These are phyloP conservation scores for Cephalopholis sonnerati DNA, from an alignment of 2,113 vertebrate genomes.

Conservation along the genomic window DNA sequence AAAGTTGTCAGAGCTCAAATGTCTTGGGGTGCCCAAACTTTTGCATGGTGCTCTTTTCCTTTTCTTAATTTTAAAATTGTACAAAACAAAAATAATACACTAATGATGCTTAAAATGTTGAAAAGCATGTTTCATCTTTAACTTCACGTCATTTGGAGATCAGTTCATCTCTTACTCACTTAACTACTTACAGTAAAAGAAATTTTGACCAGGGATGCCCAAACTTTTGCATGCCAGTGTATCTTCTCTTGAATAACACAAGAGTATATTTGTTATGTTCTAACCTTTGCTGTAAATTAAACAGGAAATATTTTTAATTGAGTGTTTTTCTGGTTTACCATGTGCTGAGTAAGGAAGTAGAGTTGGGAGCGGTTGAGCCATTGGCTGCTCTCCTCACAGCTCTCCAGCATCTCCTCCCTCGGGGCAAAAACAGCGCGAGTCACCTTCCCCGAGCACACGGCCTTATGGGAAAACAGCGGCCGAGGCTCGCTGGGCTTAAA, in stretches of 20 bases:
- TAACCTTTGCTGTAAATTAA: neutral
- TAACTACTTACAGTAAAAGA: neutral
- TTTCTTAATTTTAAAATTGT: too few relatives aligned
- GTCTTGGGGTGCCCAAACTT: too few relatives aligned
- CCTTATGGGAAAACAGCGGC: constrained; percentile 90
- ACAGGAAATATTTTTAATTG: too few relatives aligned
- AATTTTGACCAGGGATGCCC: too few relatives aligned
- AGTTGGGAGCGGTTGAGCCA: constrained; percentile 95
- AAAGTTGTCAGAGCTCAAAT: too few relatives aligned
- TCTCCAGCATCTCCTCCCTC: constrained; percentile 86
- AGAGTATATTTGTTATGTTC: neutral
- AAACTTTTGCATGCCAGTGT: too few relatives aligned
- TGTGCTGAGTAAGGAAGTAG: constrained; percentile 89
- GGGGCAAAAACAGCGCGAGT: constrained; percentile 90
- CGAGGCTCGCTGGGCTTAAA: constrained; percentile 92
- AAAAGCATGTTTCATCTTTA: too few relatives aligned
- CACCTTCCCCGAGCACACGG: constrained; percentile 88
- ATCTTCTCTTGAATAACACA: neutral
- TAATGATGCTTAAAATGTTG: too few relatives aligned
- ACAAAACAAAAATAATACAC: too few relatives aligned
- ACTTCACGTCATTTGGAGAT: too few relatives aligned
- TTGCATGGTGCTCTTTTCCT: too few relatives aligned
- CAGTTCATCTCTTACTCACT: too few relatives aligned
- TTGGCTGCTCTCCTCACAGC: constrained; percentile 86
- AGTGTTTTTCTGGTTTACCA: constrained; percentile 82